A percentile compares a stretch with the other conserved stretches of the same genome.
These are phyloP conservation scores for Lepus timidus DNA, from an alignment of 2,113 vertebrate species.

Conservation along the genomic window DNA sequence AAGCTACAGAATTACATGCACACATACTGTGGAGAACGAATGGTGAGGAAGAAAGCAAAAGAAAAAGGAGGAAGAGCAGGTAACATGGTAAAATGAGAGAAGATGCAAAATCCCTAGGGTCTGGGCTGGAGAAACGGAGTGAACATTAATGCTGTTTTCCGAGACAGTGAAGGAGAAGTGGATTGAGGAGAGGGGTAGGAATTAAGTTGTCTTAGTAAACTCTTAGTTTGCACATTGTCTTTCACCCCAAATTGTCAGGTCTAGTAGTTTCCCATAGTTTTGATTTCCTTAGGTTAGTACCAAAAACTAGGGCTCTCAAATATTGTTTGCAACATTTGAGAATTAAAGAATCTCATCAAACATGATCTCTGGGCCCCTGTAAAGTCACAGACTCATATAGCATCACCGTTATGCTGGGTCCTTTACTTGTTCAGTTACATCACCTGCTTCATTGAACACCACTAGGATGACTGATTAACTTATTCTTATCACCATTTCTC, in stretches of 20 bases:
- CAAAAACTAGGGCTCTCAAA: neutral
- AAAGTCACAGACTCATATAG: neutral
- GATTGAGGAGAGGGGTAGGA: neutral
- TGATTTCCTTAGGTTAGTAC: neutral
- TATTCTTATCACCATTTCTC: neutral
- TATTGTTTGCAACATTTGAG: conserved; percentile 9
- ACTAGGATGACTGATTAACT: neutral
- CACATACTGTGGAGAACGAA: conserved; percentile 19
- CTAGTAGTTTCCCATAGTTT: neutral
- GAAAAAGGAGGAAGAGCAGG: neutral
- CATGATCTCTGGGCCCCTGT: neutral
- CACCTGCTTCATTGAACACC: neutral
- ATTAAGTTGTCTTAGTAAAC: conserved; percentile 15
- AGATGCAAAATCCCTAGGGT: neutral
- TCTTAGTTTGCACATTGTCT: neutral
- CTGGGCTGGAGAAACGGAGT: neutral
- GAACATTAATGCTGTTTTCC: conserved; percentile 3
- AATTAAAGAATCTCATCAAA: conserved; percentile 13
- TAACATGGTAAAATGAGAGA: neutral
- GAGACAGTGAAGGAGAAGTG: conserved; percentile 7
- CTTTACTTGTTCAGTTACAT: neutral
- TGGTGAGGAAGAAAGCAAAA: neutral
- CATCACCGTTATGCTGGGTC: neutral
- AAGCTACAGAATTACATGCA: neutral
- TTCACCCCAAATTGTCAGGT: neutral